Evolutionary conservation across 1,140 invertebrate species (phyloP).

Genomic region (Halesus radiatus): DNA sequence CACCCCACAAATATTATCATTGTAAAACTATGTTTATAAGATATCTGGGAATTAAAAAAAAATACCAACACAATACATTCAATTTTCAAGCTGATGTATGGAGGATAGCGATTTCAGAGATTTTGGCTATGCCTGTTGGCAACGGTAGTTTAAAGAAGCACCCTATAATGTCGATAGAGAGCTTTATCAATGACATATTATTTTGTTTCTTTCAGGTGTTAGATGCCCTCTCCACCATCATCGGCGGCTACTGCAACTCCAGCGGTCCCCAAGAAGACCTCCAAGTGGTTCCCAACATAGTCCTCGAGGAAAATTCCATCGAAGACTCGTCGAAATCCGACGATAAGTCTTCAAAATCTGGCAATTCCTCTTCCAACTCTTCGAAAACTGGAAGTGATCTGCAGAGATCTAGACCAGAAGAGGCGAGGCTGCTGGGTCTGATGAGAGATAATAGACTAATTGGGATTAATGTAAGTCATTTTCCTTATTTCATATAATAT

Average conservation of each 20-base stretch:
- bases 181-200: too few relatives aligned
- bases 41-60: too few relatives aligned
- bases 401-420: constrained; percentile 39
- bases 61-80: too few relatives aligned
- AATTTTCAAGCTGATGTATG: too few relatives aligned
- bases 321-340: constrained; percentile 22
- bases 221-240: constrained; percentile 67
- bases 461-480: constrained; percentile 61
- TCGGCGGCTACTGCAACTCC: constrained; percentile 63
- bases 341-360: constrained; percentile 15
- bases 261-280: constrained; percentile 65
- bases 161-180: too few relatives aligned
- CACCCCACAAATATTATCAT: too few relatives aligned
- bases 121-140: too few relatives aligned
- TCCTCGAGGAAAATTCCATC: constrained; percentile 60
- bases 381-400: constrained; percentile 6
- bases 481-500: too few relatives aligned
- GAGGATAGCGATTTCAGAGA: too few relatives aligned
- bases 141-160: too few relatives aligned
- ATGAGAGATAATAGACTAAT: constrained; percentile 61
- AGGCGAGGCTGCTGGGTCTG: constrained; percentile 40
- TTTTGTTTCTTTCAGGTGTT: constrained; percentile 61
- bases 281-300: constrained; percentile 67
- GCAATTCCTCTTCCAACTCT: neutral
- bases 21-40: too few relatives aligned